These are phyloP conservation scores for Cryptoleucopteryx plumbea DNA, from an alignment of 2,113 vertebrate genomes.

Conservation along the genomic window DNA sequence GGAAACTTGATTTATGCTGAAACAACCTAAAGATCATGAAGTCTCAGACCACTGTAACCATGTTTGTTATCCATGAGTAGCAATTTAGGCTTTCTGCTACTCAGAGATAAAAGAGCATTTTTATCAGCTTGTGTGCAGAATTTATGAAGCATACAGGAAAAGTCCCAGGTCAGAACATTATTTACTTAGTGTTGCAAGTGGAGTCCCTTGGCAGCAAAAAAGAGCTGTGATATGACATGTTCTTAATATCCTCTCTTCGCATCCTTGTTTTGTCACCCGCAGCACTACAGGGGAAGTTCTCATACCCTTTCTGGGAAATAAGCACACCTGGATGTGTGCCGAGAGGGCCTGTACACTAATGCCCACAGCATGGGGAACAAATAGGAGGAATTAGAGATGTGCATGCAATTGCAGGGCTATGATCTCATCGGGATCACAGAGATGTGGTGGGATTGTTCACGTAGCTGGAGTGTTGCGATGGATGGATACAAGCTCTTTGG, in stretches of 20 bases:
- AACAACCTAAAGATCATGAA: neutral
- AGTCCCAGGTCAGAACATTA: neutral
- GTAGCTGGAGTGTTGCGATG: neutral
- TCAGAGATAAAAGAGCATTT: constrained; percentile 7
- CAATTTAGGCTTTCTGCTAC: neutral
- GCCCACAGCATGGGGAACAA: neutral
- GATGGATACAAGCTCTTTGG: neutral
- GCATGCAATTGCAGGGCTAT: neutral
- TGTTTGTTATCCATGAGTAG: neutral
- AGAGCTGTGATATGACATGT: neutral
- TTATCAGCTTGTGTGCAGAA: constrained; percentile 4
- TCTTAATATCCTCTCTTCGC: neutral
- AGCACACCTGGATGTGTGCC: neutral
- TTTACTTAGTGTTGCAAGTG: neutral
- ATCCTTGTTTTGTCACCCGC: neutral
- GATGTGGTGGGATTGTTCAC: neutral
- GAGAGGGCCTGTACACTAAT: neutral
- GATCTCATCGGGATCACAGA: neutral
- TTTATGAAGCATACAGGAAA: neutral
- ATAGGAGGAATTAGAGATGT: neutral
- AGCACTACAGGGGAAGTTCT: neutral
- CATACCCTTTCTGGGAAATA: neutral
- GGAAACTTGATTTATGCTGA: neutral
- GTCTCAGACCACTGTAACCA: neutral
- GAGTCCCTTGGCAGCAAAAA: neutral